Base-by-base conservation (phyloP, 2,888 invertebrate genomes). In the Rhagium mordax region DNA sequence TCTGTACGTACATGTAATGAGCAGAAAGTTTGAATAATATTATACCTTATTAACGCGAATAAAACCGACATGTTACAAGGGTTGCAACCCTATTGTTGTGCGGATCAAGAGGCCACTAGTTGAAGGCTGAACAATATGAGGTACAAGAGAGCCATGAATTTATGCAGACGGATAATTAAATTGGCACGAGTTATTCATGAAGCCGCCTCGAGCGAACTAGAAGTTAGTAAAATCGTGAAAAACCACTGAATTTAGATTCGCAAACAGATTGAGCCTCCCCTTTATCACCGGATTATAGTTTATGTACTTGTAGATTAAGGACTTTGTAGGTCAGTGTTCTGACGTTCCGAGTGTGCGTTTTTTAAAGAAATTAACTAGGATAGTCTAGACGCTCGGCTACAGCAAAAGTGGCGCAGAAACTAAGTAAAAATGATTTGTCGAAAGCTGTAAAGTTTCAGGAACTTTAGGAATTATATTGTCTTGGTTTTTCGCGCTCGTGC, bases 41-140 rank as follows among this genome's bases (percentile, higher is more conserved):
- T n/a, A 18, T 7, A 59, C 51, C 33, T 61, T 66, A 41, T 51
- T 24, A 41, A 33, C 60, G 60, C 16, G 66, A 49, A 57, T 66
- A 66, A 71, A 67, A 71, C 60, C 41, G 33, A 48, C 53, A 66
- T 47, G 60, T 60, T 66, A 55, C 66, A 71, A 60, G 61, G 66
- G 66, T 60, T 66, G 61, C 48, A 55, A 66, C 65, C 49, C 67
- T 49, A 74, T 76, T 76, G 76, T 76, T 74, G 71, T 70, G 24
- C 41, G 61, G 74, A 73, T 74, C 72, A 72, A 76, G 76, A 70
- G 72, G 62, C 74, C 76, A 76, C 74, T 59, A 64, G 71, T 74
- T 76, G 76, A 74, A 72, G 66, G 55, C 29, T 18, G 53, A 60
- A 68, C 62, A 70, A 76, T 67, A 24, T 33, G 47, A 67, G 48